Conservation (phyloP, 53 echinoderm and acorn worm species). For the Mesocentrotus franciscanus region DNA sequence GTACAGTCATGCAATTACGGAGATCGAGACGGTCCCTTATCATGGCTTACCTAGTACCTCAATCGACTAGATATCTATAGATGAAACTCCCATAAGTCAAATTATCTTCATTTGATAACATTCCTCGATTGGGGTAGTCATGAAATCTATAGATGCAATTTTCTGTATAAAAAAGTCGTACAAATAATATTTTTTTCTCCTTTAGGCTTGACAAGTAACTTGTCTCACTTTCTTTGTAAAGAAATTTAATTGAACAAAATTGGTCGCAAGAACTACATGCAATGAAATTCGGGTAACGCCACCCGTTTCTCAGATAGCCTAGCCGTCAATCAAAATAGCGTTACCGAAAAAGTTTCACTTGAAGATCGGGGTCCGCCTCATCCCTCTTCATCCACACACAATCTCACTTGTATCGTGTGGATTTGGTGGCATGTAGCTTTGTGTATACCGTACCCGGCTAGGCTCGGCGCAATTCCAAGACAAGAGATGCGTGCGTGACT, state of each 20-base stretch:
- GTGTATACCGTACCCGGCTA: not conserved
- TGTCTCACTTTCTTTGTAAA: too few relatives aligned
- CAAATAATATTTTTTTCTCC: too few relatives aligned
- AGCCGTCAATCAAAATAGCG: not conserved
- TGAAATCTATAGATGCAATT: too few relatives aligned
- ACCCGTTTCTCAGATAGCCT: not conserved
- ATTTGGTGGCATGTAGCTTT: not conserved
- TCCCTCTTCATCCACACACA: not conserved
- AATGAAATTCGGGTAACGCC: not conserved
- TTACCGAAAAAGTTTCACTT: not conserved
- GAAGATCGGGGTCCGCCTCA: slow-evolving; percentile 15
- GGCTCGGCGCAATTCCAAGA: not conserved
- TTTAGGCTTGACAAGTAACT: too few relatives aligned
- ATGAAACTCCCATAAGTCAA: not conserved
- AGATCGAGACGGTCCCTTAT: not conserved
- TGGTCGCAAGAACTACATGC: not conserved
- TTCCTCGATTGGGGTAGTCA: too few relatives aligned
- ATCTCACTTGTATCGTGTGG: not conserved
- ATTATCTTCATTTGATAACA: too few relatives aligned
- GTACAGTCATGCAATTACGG: too few relatives aligned
- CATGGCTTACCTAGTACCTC: not conserved
- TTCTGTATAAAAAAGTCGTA: too few relatives aligned
- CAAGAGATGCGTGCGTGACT: not conserved
- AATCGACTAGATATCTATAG: not conserved
- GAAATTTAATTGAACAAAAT: too few relatives aligned